A percentile compares a stretch with the other conserved stretches of the same genome.
These are phyloP conservation scores for Terrapene triunguis DNA, from an alignment of 2,113 vertebrate species.

Conservation along the genomic window DNA sequence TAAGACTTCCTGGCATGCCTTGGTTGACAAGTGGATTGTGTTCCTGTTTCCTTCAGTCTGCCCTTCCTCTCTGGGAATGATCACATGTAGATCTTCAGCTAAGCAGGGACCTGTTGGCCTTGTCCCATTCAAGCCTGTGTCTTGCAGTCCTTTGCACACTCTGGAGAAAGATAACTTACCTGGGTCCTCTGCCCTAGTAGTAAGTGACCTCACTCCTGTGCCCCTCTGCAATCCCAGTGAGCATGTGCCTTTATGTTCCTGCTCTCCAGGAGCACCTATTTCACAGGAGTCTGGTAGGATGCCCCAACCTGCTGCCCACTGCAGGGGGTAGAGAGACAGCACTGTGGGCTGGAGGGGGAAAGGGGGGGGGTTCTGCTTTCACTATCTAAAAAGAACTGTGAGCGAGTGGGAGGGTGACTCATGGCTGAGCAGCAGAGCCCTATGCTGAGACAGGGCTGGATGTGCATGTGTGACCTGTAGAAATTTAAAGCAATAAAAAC, in stretches of 20 bases:
- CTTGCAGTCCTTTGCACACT: neutral
- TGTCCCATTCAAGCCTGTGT: neutral
- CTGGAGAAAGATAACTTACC: neutral
- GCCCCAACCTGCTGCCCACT: neutral
- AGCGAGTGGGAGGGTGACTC: neutral
- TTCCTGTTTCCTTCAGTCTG: neutral
- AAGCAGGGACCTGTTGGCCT: neutral
- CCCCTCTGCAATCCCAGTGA: neutral
- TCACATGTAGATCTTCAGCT: neutral
- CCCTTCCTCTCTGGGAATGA: neutral
- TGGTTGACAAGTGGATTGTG: neutral
- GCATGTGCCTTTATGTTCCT: neutral
- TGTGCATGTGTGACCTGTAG: neutral
- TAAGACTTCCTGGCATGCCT: neutral
- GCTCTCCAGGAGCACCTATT: neutral
- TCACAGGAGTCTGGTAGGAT: neutral
- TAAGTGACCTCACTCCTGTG: neutral
- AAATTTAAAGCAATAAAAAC: slow-evolving; percentile 69
- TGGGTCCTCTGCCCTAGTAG: slow-evolving; percentile 15
- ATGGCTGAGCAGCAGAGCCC: neutral
- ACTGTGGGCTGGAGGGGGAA: neutral
- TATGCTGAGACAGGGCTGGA: neutral
- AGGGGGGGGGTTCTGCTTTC: neutral
- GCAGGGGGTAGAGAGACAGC: neutral
- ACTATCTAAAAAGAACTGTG: neutral